Percentiles rank a stretch among this genome's conserved stretches.
Evolutionary conservation across 1,140 invertebrate species (phyloP).

Genomic region (Drosophila funebris): DNA sequence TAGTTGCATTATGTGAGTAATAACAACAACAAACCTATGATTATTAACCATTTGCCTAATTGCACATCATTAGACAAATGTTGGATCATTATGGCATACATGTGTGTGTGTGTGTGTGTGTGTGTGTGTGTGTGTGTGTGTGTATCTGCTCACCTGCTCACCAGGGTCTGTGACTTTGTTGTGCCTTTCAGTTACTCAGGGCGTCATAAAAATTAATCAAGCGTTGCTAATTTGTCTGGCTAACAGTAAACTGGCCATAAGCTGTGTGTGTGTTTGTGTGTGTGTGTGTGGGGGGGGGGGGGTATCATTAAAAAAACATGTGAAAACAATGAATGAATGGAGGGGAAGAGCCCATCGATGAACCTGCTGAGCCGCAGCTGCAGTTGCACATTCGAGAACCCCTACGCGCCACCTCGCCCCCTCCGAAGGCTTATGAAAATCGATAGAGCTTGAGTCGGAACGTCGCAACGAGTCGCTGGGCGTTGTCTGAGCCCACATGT

Average conservation of each 20-base stretch:
- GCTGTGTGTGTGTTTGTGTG: too few relatives aligned
- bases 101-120: neutral
- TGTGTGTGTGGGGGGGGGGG: too few relatives aligned
- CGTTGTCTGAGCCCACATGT: constrained; percentile 51
- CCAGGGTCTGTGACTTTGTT: constrained; percentile 24
- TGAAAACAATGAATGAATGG: constrained; percentile 39
- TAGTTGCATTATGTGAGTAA: constrained; percentile 14
- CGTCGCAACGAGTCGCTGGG: constrained; percentile 4
- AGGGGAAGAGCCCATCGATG: neutral
- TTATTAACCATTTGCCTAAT: constrained; percentile 55
- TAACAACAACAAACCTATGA: constrained; percentile 29
- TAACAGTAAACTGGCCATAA: constrained; percentile 18
- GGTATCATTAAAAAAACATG: constrained; percentile 27
- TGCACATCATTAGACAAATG: constrained; percentile 50
- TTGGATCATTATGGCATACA: constrained; percentile 9
- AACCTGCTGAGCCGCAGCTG: constrained; percentile 50
- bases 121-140: neutral
- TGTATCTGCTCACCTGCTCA: constrained; percentile 34
- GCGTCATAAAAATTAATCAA: constrained; percentile 73
- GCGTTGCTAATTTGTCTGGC: constrained; percentile 73
- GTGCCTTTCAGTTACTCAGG: constrained; percentile 46
- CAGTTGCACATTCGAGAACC: constrained; percentile 41
- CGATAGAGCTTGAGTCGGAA: constrained; percentile 48
- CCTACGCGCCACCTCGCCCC: neutral
- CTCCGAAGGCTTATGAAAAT: constrained; percentile 41